Conservation (phyloP, 2,888 invertebrate species). For the Epicampocera succincta region DNA sequence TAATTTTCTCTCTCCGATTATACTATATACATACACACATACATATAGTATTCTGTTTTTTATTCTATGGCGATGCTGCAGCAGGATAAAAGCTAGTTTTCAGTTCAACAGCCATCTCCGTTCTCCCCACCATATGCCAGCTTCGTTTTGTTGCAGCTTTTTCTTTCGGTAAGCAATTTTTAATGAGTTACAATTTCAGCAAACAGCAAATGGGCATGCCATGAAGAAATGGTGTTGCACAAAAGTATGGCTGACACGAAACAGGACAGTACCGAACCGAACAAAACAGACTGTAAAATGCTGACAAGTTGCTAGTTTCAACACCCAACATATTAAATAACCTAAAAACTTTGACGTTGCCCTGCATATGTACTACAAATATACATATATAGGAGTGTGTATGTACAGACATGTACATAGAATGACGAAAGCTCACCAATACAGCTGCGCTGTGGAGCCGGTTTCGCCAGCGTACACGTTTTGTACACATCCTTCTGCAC, state of each 20-base stretch:
- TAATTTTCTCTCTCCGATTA: conserved; percentile 14
- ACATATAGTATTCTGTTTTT: conserved; percentile 4
- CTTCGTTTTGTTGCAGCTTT: conserved; percentile 40
- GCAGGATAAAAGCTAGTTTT: conserved; percentile 40
- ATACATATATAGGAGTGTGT: neutral
- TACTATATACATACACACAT: neutral
- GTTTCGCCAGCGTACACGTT: conserved; percentile 12
- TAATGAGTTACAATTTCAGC: conserved; percentile 64
- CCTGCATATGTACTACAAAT: too few species aligned
- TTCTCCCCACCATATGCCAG: neutral
- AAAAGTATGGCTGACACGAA: conserved; percentile 42
- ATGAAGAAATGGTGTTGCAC: conserved; percentile 29
- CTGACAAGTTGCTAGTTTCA: conserved; percentile 53
- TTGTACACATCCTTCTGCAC: conserved; percentile 20
- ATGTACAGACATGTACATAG: neutral
- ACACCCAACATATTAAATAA: conserved; percentile 46
- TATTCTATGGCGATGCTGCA: conserved; percentile 9
- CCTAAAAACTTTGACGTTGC: conserved; percentile 40
- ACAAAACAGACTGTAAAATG: conserved; percentile 49
- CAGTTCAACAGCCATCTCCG: neutral
- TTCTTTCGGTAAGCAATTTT: conserved; percentile 66
- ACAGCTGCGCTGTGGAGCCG: neutral
- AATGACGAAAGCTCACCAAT: neutral
- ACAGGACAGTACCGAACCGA: conserved; percentile 32
- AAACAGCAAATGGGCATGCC: conserved; percentile 59